Base-by-base conservation (phyloP, 2,113 vertebrate genomes). In the Dromaius novaehollandiae region DNA sequence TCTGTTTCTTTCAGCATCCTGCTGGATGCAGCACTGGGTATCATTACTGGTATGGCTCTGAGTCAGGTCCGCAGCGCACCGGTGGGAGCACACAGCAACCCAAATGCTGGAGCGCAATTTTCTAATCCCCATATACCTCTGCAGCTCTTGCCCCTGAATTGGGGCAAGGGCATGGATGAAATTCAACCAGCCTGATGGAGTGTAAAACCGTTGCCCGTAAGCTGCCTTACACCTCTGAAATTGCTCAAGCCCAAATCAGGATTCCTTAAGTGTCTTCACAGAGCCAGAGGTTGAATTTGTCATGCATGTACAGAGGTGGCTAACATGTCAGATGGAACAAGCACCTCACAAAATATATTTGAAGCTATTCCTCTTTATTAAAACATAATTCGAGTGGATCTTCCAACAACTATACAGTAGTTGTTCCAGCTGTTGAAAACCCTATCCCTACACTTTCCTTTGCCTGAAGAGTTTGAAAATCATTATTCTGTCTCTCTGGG, bases 251-350 rank as follows among this genome's bases (percentile, higher is more conserved):
- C 32, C 64, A 70, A 21, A 50, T 58, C 6, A 7, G 19, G 6
- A 18, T 66, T 73, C 30, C 75, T 68, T 34, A 78, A 75, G 10
- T 6, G 19, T 44, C 22, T 21, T 9, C n/a, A 13, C 36, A 46
- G n/a, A 26, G 17, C 55, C 42, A 5, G 38, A 75, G 8, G 7
- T 40, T 38, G 22, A 77, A 11, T 12, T 64, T 38, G 2, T 44
- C 36, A 13, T n/a, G 55, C 9, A 13, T 5, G 0, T n/a, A 69
- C 32, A 55, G 63, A 60, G 0, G 2, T 17, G 9, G 7, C 6
- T 69, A 42, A 5, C 6, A 7, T 56, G 79, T 58, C 44, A 70
- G 64, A 19, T 30, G 38, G 14, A 74, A 44, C 17, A 53, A 58
- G 26, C 34, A 19, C 28, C 20, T 58, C 4, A 1, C 6, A 44